These are phyloP conservation scores for Stenotaenia linearis DNA, from an alignment of 2,888 invertebrate species.

Conservation along the genomic window DNA sequence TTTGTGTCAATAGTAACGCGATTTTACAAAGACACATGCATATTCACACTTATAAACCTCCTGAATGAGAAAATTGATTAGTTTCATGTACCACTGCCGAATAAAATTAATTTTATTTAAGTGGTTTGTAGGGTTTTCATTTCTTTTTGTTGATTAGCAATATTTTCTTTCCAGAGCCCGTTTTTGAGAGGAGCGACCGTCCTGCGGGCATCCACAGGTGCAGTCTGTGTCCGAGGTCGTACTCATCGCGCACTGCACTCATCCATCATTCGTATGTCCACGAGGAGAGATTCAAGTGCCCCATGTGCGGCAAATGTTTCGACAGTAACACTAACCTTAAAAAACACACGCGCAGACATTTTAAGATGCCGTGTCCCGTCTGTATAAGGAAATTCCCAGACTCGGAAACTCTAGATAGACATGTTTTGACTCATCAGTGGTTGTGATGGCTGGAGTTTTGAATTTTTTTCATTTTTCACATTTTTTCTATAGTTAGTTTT, in stretches of 20 bases:
- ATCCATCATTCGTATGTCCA: conserved; percentile 28
- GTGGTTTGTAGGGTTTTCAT: too few relatives aligned
- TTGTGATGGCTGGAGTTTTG: neutral
- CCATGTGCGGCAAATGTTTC: conserved; percentile 26
- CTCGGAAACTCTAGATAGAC: neutral
- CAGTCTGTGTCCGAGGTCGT: conserved; percentile 10
- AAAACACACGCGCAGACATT: conserved; percentile 8
- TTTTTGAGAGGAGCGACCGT: neutral
- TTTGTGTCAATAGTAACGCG: too few relatives aligned
- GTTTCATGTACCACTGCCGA: too few relatives aligned
- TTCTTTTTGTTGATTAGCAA: neutral
- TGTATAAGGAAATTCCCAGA: neutral
- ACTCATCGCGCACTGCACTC: conserved; percentile 24
- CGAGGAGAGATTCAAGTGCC: conserved; percentile 26
- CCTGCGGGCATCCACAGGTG: neutral
- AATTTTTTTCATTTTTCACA: neutral
- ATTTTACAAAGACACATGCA: too few relatives aligned
- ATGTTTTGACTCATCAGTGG: neutral
- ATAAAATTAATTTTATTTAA: too few relatives aligned
- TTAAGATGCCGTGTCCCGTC: neutral
- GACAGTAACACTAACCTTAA: conserved; percentile 26
- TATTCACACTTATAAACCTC: too few relatives aligned
- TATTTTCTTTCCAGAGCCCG: neutral
- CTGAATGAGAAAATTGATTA: too few relatives aligned
- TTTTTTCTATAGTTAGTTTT: neutral